phyloP scores from a whole-genome alignment of 2,888 invertebrate genomes.

The Dryadula phaetusa region DNA sequence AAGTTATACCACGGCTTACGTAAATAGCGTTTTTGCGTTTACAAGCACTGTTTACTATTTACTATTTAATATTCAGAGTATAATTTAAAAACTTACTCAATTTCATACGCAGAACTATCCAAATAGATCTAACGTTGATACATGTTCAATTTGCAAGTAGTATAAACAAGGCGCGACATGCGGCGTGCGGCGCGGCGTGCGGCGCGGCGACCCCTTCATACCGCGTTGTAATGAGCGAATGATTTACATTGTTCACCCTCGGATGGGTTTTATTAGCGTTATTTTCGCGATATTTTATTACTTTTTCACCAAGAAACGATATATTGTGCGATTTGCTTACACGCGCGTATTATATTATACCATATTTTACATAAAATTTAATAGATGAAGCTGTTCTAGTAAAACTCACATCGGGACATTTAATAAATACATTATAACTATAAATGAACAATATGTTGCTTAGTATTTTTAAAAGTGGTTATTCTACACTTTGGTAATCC shows the following conservation, averaged over 20 bases:
- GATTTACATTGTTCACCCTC: slow-evolving; percentile 11
- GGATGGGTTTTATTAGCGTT: slow-evolving; percentile 15
- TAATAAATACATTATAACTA: not conserved
- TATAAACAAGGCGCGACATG: not conserved
- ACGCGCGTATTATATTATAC: not conserved
- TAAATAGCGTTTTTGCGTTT: no score
- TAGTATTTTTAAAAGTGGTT: no score
- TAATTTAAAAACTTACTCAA: not conserved
- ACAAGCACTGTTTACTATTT: no score
- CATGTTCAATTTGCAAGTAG: not conserved
- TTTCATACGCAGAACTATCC: not conserved
- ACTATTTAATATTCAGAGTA: no score
- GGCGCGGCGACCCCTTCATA: not conserved
- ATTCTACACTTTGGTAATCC: no score
- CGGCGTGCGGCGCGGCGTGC: not conserved
- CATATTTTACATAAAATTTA: not conserved
- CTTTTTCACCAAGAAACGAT: slow-evolving; percentile 13
- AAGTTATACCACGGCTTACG: no score
- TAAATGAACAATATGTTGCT: no score
- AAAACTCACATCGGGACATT: not conserved
- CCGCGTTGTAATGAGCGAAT: slow-evolving; percentile 15
- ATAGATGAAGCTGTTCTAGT: not conserved
- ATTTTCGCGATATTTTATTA: slow-evolving; percentile 16
- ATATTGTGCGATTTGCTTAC: not conserved
- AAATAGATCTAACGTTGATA: not conserved